Evolutionary conservation across 2,113 vertebrate species (phyloP), one percentile per base, ranked within the genome.

Genomic region (Arothron firmamentum): DNA sequence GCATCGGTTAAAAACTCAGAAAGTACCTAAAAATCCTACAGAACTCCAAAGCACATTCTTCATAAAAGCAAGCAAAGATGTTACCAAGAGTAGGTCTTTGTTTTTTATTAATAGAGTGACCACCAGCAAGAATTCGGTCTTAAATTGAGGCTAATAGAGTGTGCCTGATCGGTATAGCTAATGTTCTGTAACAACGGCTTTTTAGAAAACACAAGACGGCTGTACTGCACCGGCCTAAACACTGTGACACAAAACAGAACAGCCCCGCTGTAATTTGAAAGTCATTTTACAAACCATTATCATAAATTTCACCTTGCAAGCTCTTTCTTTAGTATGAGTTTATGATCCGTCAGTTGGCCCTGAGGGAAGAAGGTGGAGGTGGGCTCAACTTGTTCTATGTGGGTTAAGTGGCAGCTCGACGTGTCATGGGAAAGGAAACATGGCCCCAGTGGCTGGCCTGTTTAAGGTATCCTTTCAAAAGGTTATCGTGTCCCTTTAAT

Each of bases 401-500:
- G 50, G 70, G 45, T 63, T 82, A 85, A 85, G 79, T 87, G 88
- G 77, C 87, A 87, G 83, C 81, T 83, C 65, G 16, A 85, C 21
- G 85, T 84, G 87, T 89, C 62, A 78, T 28, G 55, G 74, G 84
- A 88, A 82, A 81, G 74, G 84, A 86, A 85, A 74, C 84, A 88
- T 85, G 58, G 60, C 71, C 70, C 68, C 72, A 8, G 61, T 56
- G 58, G 72, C 65, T 41, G 59, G 70, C 78, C 78, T 83, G 78
- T 61, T 81, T 58, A 70, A 75, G 64, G 60, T 78, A 79, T 61
- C 64, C 74, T 79, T 78, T 81, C 50, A 83, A 81, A 56, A 77
- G 66, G 71, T 80, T 71, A 77, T 43, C 59, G 47, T 62, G 65
- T 56, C 46, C 23, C 65, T 87, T 85, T 82, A 80, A 82, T 78